Conservation (phyloP, 1,140 invertebrate species). For the Drosophila eugracilis region DNA sequence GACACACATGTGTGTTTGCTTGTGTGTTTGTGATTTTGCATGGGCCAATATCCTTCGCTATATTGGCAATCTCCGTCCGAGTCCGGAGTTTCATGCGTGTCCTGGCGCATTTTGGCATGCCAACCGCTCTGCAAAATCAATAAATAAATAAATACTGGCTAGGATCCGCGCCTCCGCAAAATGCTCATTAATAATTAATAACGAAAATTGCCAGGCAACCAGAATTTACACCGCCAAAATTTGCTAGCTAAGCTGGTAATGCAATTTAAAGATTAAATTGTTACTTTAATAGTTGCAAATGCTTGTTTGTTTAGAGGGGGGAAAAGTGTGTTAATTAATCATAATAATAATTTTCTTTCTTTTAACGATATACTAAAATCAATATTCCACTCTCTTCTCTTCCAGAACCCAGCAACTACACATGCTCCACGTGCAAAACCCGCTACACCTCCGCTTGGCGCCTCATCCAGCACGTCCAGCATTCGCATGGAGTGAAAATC, state of each 20-base stretch:
- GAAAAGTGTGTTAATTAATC: background rate
- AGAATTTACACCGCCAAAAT: background rate
- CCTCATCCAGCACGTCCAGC: slow-evolving; percentile 97
- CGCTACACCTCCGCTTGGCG: slow-evolving; percentile 96
- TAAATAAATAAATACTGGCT: slow-evolving; percentile 68
- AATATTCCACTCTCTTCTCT: slow-evolving; percentile 5
- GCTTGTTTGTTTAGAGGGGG: no score
- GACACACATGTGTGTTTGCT: slow-evolving; percentile 37
- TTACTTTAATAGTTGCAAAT: no score
- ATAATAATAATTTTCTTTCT: background rate
- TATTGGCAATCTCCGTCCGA: slow-evolving; percentile 70
- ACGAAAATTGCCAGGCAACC: slow-evolving; percentile 63
- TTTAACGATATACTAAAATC: slow-evolving; percentile 52
- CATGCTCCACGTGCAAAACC: slow-evolving; percentile 97
- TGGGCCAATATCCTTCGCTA: slow-evolving; percentile 48
- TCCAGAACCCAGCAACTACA: slow-evolving; percentile 97
- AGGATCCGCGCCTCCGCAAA: slow-evolving; percentile 10
- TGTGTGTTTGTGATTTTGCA: slow-evolving; percentile 3
- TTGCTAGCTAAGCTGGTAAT: slow-evolving; percentile 5
- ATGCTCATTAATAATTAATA: slow-evolving; percentile 73
- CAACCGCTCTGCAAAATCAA: slow-evolving; percentile 70
- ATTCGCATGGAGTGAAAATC: slow-evolving; percentile 96
- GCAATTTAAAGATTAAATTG: slow-evolving; percentile 6
- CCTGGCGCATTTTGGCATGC: slow-evolving; percentile 70
- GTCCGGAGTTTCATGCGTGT: slow-evolving; percentile 39